These are phyloP conservation scores for Paramuricea clavata DNA, from an alignment of 92 coral and sea anemone species.

Conservation along the genomic window DNA sequence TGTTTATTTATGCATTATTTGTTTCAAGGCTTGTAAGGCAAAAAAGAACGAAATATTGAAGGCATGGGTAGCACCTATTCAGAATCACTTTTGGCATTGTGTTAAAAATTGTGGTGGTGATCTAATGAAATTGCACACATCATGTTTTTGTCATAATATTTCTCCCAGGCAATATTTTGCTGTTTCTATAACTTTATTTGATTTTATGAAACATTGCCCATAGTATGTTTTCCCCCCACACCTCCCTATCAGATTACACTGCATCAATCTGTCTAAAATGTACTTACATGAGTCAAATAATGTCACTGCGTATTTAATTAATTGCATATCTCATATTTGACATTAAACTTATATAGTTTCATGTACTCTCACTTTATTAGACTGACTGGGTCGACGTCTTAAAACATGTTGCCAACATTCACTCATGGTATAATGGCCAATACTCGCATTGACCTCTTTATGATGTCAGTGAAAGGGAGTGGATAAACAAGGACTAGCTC, in stretches of 20 bases:
- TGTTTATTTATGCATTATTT: background rate
- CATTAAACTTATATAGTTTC: too few relatives aligned
- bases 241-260: too few relatives aligned
- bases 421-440: conserved; percentile 52
- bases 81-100: conserved; percentile 54
- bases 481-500: conserved; percentile 48
- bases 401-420: conserved; percentile 50
- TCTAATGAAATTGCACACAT: too few relatives aligned
- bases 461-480: conserved; percentile 30
- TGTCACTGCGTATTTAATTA: too few relatives aligned
- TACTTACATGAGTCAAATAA: too few relatives aligned
- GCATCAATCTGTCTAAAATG: too few relatives aligned
- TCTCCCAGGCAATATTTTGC: too few relatives aligned
- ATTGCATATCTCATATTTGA: too few relatives aligned
- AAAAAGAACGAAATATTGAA: conserved; percentile 42
- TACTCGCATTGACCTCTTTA: conserved; percentile 46
- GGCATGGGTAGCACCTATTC: conserved; percentile 36
- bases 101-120: conserved; percentile 34
- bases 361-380: background rate
- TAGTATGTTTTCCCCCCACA: too few relatives aligned
- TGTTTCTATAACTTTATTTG: too few relatives aligned
- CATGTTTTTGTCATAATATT: too few relatives aligned
- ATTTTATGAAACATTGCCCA: too few relatives aligned
- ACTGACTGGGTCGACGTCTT: conserved; percentile 32
- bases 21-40: conserved; percentile 49